Conservation (phyloP, 2,113 vertebrate species). For the Romanogobio albipinnatus region DNA sequence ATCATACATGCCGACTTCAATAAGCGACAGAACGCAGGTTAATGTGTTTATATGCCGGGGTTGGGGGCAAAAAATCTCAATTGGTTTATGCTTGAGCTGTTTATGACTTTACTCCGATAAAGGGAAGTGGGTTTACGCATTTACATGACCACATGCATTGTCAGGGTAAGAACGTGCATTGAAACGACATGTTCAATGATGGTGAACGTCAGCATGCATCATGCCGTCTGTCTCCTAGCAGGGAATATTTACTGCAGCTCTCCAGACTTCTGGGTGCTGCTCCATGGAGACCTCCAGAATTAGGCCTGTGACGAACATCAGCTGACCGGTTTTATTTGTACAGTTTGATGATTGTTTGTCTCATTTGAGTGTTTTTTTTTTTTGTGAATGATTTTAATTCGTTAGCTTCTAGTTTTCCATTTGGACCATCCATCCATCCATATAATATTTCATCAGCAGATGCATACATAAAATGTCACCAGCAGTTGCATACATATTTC, state of each 20-base stretch:
- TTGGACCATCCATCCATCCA: too few species aligned
- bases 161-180: too few species aligned
- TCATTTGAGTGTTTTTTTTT: neutral
- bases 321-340: neutral
- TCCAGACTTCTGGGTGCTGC: constrained; percentile 40
- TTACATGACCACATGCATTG: too few species aligned
- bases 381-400: neutral
- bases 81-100: too few species aligned
- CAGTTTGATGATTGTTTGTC: neutral
- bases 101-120: too few species aligned
- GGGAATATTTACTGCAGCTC: constrained; percentile 16
- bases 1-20: too few species aligned
- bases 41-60: too few species aligned
- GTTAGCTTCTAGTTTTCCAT: neutral
- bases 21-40: too few species aligned
- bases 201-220: neutral
- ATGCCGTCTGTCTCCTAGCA: constrained; percentile 25
- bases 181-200: neutral
- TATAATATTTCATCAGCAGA: neutral
- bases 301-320: constrained; percentile 39
- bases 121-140: too few species aligned
- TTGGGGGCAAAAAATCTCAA: too few species aligned
- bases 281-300: constrained; percentile 38
- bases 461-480: too few species aligned
- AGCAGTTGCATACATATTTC: neutral